A percentile compares a stretch with the other conserved stretches of the same genome.
phyloP scores from a whole-genome alignment of 2,888 invertebrate genomes.

The Drosophila lacicola region DNA sequence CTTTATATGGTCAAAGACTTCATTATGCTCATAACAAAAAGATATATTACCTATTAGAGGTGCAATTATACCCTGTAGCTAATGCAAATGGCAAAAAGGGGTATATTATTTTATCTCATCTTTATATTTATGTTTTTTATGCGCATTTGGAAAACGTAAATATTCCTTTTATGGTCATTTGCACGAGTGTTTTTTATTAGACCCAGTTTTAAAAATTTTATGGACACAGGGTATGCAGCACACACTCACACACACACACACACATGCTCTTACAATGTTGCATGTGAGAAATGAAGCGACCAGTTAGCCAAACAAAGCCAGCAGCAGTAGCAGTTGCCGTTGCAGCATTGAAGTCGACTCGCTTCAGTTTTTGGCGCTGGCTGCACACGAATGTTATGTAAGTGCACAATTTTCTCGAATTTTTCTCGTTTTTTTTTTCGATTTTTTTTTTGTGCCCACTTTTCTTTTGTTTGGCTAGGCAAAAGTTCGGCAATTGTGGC shows the following conservation, averaged over 20 bases:
- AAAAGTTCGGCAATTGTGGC: constrained; percentile 44
- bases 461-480: constrained; percentile 53
- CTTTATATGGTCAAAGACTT: too few species aligned
- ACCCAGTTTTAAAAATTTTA: not conserved
- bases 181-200: not conserved
- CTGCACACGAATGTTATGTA: constrained; percentile 47
- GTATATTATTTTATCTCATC: not conserved
- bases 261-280: constrained; percentile 32
- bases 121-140: not conserved
- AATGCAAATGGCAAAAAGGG: too few species aligned
- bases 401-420: constrained; percentile 48
- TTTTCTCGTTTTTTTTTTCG: constrained; percentile 27
- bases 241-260: constrained; percentile 1
- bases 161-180: not conserved
- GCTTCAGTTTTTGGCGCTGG: constrained; percentile 37
- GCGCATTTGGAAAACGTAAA: not conserved
- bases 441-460: constrained; percentile 23
- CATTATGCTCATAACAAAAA: too few species aligned
- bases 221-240: constrained; percentile 17
- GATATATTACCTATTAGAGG: too few species aligned
- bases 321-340: constrained; percentile 9
- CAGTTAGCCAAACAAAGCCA: constrained; percentile 50
- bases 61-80: too few species aligned
- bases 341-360: constrained; percentile 46
- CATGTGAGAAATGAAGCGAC: constrained; percentile 46